phyloP scores from a whole-genome alignment of 1,140 invertebrate species.

The Periplaneta americana region DNA sequence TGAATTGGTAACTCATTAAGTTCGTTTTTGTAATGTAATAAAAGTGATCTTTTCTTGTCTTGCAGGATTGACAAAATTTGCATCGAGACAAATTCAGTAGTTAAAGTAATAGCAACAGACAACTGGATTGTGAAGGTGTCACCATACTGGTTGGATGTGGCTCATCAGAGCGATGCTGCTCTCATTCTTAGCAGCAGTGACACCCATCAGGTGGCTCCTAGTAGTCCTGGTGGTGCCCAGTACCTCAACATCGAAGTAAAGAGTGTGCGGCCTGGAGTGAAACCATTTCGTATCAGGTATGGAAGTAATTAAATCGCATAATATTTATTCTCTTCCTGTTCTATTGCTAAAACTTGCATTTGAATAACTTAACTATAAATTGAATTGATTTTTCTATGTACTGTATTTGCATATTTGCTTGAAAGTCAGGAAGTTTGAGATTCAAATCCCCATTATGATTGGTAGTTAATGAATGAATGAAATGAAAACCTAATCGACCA shows the following conservation, averaged over 20 bases:
- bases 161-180: slow-evolving; percentile 71
- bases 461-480: no score
- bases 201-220: slow-evolving; percentile 58
- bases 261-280: slow-evolving; percentile 35
- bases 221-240: slow-evolving; percentile 59
- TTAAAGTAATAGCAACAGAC: slow-evolving; percentile 70
- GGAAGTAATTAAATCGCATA: not conserved
- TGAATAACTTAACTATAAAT: not conserved
- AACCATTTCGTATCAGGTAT: slow-evolving; percentile 17
- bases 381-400: not conserved
- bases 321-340: not conserved
- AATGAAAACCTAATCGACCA: no score
- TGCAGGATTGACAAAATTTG: slow-evolving; percentile 69
- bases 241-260: slow-evolving; percentile 78
- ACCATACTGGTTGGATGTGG: slow-evolving; percentile 66
- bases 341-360: no score
- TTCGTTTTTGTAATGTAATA: not conserved
- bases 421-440: no score
- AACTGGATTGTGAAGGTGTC: slow-evolving; percentile 86
- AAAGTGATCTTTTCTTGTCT: slow-evolving; percentile 29
- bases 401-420: no score
- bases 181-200: slow-evolving; percentile 68
- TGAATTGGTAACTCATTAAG: no score
- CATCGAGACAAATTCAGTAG: slow-evolving; percentile 60
- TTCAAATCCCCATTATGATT: no score